phyloP scores from a whole-genome alignment of 2,113 vertebrate species.

The Phoenicopterus ruber region DNA sequence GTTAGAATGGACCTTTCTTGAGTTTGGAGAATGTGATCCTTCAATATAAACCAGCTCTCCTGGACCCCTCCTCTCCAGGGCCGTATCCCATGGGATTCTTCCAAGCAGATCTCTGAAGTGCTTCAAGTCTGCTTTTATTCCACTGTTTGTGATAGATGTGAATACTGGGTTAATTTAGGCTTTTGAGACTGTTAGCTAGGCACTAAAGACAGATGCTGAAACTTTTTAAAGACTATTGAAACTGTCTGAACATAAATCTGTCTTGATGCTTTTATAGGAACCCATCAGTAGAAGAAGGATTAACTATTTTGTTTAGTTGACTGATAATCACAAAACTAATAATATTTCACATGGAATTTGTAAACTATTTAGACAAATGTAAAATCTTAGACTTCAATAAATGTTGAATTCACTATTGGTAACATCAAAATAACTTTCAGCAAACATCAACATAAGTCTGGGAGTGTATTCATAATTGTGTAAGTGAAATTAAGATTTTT shows the following conservation, averaged over 20 bases:
- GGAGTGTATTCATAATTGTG: not conserved
- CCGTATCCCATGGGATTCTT: not conserved
- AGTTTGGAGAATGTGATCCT: not conserved
- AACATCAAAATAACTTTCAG: not conserved
- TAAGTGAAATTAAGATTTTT: not conserved
- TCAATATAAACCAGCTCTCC: not conserved
- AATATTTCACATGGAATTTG: not conserved
- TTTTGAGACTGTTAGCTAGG: not conserved
- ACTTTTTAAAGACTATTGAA: not conserved
- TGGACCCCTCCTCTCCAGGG: not conserved
- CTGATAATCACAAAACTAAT: not conserved
- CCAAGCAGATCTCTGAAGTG: not conserved
- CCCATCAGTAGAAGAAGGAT: not conserved
- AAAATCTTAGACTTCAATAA: not conserved
- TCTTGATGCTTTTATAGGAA: not conserved
- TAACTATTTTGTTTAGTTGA: not conserved
- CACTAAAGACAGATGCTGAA: not conserved
- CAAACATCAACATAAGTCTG: not conserved
- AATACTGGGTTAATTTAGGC: not conserved
- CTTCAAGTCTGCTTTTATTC: not conserved
- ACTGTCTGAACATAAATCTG: not conserved
- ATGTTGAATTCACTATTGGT: not conserved
- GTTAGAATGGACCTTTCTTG: not conserved
- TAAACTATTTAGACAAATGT: not conserved
- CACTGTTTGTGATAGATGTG: not conserved